These are phyloP conservation scores for Ypsolopha scabrella DNA, from an alignment of 2,888 invertebrate genomes.

Conservation along the genomic window DNA sequence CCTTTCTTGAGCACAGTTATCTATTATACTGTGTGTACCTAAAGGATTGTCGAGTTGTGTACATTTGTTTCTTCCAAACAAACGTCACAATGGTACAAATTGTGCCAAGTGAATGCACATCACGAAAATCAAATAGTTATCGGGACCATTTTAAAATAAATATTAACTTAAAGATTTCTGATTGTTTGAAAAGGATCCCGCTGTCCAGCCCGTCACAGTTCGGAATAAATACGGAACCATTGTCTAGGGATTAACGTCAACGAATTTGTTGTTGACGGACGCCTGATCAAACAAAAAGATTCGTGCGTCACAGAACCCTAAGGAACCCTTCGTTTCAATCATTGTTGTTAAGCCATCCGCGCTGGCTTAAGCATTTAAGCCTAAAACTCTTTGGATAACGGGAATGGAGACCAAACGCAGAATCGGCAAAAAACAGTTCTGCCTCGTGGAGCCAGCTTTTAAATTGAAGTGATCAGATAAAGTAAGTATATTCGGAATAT, in stretches of 20 bases:
- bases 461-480: too few relatives aligned
- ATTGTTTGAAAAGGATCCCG: slow-evolving; percentile 42
- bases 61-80: too few relatives aligned
- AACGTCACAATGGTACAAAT: too few relatives aligned
- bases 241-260: slow-evolving; percentile 67
- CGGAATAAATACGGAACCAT: slow-evolving; percentile 51
- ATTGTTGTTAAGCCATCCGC: slow-evolving; percentile 39
- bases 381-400: slow-evolving; percentile 28
- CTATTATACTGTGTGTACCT: too few relatives aligned
- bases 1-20: too few relatives aligned
- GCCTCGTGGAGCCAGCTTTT: too few relatives aligned
- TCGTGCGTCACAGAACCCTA: slow-evolving; percentile 36
- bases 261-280: slow-evolving; percentile 66
- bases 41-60: too few relatives aligned
- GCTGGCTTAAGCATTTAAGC: slow-evolving; percentile 41
- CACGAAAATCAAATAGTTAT: slow-evolving; percentile 29
- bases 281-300: slow-evolving; percentile 66
- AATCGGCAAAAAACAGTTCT: neutral
- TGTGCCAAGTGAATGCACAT: slow-evolving; percentile 17
- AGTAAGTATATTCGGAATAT: too few relatives aligned
- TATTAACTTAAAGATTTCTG: slow-evolving; percentile 41
- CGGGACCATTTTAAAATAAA: slow-evolving; percentile 39
- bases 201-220: slow-evolving; percentile 34
- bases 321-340: slow-evolving; percentile 43
- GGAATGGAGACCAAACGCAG: slow-evolving; percentile 5